These are phyloP conservation scores for Synanceia verrucosa DNA, from an alignment of 2,797 vertebrate species.

Conservation along the genomic window DNA sequence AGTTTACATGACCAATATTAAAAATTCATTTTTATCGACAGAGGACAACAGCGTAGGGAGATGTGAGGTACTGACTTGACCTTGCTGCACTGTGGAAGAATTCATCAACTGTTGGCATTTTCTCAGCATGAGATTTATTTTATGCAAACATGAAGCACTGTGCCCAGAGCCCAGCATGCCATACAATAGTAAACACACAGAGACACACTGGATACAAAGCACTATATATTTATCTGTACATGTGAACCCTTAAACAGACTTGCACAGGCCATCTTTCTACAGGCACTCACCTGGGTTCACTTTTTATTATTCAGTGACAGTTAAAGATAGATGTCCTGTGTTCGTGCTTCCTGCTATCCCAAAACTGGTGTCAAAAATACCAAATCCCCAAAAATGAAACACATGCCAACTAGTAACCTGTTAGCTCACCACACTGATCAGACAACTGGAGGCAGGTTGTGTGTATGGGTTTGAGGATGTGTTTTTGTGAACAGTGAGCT, in stretches of 20 bases:
- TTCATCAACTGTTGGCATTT: slow-evolving; percentile 61
- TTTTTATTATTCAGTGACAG: not conserved
- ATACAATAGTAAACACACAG: slow-evolving; percentile 35
- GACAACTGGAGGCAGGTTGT: slow-evolving; percentile 19
- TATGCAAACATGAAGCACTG: slow-evolving; percentile 61
- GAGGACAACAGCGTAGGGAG: slow-evolving; percentile 17
- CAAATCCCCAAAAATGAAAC: slow-evolving; percentile 16
- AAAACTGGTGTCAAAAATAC: slow-evolving; percentile 3
- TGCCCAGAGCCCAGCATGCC: slow-evolving; percentile 28
- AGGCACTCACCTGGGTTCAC: too few species aligned
- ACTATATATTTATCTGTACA: slow-evolving; percentile 24
- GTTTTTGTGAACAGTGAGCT: slow-evolving; percentile 47
- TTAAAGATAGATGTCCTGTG: not conserved
- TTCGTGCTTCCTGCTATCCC: not conserved
- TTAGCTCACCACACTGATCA: slow-evolving; percentile 8
- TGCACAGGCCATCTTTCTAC: slow-evolving; percentile 3
- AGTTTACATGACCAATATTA: not conserved
- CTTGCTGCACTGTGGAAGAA: slow-evolving; percentile 45
- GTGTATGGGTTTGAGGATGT: slow-evolving; percentile 17
- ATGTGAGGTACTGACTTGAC: slow-evolving; percentile 44
- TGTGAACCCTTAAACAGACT: slow-evolving; percentile 15
- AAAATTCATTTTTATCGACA: slow-evolving; percentile 15
- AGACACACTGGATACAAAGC: slow-evolving; percentile 28
- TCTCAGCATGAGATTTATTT: slow-evolving; percentile 53
- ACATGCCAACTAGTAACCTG: slow-evolving; percentile 34